Percentiles rank a stretch among this genome's conserved stretches.
phyloP scores from a whole-genome alignment of 2,797 vertebrate species.

The Lycodopsis pacificus region DNA sequence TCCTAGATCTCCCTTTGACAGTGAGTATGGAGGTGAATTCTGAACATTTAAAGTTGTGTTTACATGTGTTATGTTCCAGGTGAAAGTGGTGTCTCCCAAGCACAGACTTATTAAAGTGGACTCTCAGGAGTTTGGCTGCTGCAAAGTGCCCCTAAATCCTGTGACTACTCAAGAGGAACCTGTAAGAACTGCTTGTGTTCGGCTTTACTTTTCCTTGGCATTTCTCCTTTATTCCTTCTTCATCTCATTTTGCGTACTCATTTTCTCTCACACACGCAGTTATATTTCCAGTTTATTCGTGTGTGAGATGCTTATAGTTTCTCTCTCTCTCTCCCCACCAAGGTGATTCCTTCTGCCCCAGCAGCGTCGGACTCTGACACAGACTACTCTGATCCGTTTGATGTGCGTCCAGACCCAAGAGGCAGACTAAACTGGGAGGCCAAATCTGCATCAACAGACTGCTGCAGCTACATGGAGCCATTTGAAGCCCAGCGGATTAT shows the following conservation, averaged over 20 bases:
- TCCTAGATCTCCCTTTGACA: neutral
- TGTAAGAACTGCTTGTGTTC: slow-evolving; percentile 69
- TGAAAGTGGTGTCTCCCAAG: slow-evolving; percentile 90
- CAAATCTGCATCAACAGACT: slow-evolving; percentile 75
- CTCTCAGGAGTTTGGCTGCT: slow-evolving; percentile 87
- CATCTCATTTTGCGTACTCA: neutral
- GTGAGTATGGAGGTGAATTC: neutral
- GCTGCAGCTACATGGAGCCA: slow-evolving; percentile 90
- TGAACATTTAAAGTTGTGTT: slow-evolving; percentile 5
- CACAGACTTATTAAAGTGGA: slow-evolving; percentile 95
- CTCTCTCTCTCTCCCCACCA: neutral
- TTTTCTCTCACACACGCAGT: neutral
- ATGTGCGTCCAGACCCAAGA: slow-evolving; percentile 79
- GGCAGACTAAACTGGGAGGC: slow-evolving; percentile 69
- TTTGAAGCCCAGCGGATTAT: slow-evolving; percentile 85
- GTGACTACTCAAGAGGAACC: slow-evolving; percentile 82
- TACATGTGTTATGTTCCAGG: slow-evolving; percentile 58
- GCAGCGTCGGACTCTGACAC: slow-evolving; percentile 73
- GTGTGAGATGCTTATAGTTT: neutral
- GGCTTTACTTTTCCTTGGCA: neutral
- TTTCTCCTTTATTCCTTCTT: neutral
- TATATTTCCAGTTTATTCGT: neutral
- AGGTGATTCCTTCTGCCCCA: slow-evolving; percentile 80
- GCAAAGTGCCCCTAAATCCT: slow-evolving; percentile 83
- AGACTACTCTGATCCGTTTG: slow-evolving; percentile 92